These are phyloP conservation scores for Percina caprodes DNA, from an alignment of 2,113 vertebrate species.

Conservation along the genomic window DNA sequence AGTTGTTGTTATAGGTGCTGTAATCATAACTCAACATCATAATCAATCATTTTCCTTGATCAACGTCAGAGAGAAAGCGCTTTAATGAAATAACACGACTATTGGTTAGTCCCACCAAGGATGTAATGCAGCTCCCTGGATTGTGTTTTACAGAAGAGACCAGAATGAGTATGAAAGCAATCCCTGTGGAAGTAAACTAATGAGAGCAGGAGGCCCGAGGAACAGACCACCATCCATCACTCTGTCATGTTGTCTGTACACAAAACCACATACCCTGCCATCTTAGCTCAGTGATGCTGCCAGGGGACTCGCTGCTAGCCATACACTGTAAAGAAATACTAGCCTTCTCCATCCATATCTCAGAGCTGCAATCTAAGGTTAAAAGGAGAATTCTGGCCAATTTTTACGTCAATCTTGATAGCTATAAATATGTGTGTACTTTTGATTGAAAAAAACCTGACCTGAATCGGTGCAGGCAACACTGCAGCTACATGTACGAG, in stretches of 20 bases:
- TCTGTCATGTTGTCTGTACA: conserved; percentile 57
- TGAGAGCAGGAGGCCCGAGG: conserved; percentile 49
- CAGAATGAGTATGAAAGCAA: neutral
- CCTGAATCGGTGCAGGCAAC: too few species aligned
- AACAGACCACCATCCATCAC: conserved; percentile 67
- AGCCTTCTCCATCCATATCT: too few species aligned
- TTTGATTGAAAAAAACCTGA: too few species aligned
- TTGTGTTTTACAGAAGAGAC: conserved; percentile 10
- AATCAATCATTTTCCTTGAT: too few species aligned
- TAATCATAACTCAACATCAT: neutral
- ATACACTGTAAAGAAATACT: too few species aligned
- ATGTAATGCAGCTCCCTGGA: conserved; percentile 8
- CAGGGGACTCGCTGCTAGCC: neutral
- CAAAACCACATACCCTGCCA: conserved; percentile 30
- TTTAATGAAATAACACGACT: neutral
- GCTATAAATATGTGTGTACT: too few species aligned
- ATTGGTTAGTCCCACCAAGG: neutral
- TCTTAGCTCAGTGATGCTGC: conserved; percentile 9
- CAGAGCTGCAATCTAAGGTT: too few species aligned
- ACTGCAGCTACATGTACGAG: too few species aligned
- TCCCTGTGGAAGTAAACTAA: conserved; percentile 38
- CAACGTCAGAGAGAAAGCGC: neutral
- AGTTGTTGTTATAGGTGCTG: neutral
- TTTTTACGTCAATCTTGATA: too few species aligned
- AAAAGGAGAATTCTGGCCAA: too few species aligned